These are phyloP conservation scores for Chelonoidis abingdonii DNA, from an alignment of 2,113 vertebrate species.

Conservation along the genomic window DNA sequence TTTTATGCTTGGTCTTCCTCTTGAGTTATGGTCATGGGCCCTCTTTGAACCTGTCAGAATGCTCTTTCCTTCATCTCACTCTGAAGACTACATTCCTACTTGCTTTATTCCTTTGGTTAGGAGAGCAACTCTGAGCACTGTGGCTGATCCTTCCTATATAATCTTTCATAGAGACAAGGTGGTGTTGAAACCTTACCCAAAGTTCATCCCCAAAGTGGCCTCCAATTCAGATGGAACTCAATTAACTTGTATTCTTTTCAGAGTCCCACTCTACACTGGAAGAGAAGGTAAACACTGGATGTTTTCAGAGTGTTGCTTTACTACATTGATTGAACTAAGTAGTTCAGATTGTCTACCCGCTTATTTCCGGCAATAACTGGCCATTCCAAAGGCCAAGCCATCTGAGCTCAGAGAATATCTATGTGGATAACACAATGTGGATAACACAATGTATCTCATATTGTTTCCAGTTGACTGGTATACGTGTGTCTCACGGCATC, in stretches of 20 bases:
- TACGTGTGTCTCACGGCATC: fast-evolving
- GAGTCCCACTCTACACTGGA: neutral
- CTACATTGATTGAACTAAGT: neutral
- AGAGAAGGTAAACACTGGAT: neutral
- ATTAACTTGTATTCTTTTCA: neutral
- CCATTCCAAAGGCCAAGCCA: neutral
- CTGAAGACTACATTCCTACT: neutral
- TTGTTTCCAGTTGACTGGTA: neutral
- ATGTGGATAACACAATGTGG: neutral
- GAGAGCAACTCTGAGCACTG: neutral
- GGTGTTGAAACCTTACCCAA: neutral
- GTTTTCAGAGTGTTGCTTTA: neutral
- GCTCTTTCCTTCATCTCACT: neutral
- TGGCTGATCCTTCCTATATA: neutral
- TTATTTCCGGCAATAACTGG: neutral
- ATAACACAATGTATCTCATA: neutral
- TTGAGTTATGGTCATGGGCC: neutral
- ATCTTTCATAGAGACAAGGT: neutral
- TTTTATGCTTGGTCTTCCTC: neutral
- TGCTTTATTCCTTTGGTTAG: neutral
- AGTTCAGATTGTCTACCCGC: neutral
- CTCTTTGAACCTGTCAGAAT: neutral
- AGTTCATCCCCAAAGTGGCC: neutral
- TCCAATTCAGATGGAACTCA: neutral
- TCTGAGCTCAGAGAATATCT: neutral